Base-by-base conservation (phyloP, 2,888 invertebrate species). In the Meandrusa payeni region DNA sequence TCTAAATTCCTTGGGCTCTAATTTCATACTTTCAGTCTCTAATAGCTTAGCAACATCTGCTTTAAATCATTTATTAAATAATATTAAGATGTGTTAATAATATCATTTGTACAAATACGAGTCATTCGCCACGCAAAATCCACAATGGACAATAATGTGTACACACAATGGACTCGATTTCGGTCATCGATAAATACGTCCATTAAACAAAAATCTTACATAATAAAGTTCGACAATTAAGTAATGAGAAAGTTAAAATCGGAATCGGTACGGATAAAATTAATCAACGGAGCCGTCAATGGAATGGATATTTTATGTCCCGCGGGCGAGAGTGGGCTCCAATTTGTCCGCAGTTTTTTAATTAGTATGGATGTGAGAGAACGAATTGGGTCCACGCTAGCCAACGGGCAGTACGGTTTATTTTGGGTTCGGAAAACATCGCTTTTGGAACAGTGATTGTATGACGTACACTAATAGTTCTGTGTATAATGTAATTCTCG, bases 301-400 rank as follows among this genome's bases (percentile, higher is more conserved):
- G 69, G 72, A 77, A 83, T 80, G 79, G 81, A 79, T 83, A 80
- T 82, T 82, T 83, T 78, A 80, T 82, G 80, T 79, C 79, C 79
- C 79, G 76, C 73, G 77, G 81, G 77, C 79, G 77, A 68, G 60
- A 73, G 80, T 75, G 78, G 74, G 65, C 70, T 67, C 74, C 82
- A 81, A 81, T 83, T 82, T 82, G 83, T 76, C 82, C 81, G 77
- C 83, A 83, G 76, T 80, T 83, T 82, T 81, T 83, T 83, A 83
- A 83, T 83, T 83, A 82, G 76, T 76, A 77, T 75, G 76, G 70
- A 81, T 81, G 78, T 68, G 76, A 73, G 80, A 73, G 76, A 69
- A 71, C 77, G 71, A 77, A 81, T 76, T 77, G 76, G 69, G 71
- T 77, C 76, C 69, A 74, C 69, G 66, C 69, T 64, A 56, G 52